These are phyloP conservation scores for Lacanobia wlatinum DNA, from an alignment of 2,888 invertebrate species.

Conservation along the genomic window DNA sequence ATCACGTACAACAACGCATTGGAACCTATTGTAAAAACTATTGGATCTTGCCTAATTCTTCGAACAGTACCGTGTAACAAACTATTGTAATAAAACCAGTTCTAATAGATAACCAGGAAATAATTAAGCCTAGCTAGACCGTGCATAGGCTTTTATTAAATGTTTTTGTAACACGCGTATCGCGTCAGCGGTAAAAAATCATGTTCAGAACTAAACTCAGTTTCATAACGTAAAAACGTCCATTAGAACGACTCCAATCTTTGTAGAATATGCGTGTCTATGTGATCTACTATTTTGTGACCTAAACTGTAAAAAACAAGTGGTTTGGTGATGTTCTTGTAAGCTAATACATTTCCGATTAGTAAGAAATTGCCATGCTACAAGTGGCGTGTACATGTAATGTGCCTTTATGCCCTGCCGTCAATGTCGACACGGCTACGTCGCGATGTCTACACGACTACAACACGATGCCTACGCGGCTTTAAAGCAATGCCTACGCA, in stretches of 20 bases:
- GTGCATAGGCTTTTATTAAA: constrained; percentile 57
- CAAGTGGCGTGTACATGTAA: not conserved
- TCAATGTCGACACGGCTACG: not conserved
- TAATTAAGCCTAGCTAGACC: constrained; percentile 40
- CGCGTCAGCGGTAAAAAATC: constrained; percentile 55
- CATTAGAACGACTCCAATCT: not conserved
- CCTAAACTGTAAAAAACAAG: not conserved
- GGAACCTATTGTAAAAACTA: not conserved
- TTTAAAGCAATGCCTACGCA: no score
- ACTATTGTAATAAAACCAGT: constrained; percentile 44
- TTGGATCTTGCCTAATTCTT: constrained; percentile 21
- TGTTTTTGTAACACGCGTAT: constrained; percentile 60
- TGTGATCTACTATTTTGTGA: not conserved
- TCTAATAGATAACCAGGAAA: constrained; percentile 55
- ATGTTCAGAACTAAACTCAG: constrained; percentile 52
- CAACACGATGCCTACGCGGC: not conserved
- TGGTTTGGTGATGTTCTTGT: not conserved
- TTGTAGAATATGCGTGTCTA: constrained; percentile 6
- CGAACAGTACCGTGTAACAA: constrained; percentile 15
- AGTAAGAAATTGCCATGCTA: not conserved
- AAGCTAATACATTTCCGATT: not conserved
- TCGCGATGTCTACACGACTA: not conserved
- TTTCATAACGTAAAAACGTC: constrained; percentile 50
- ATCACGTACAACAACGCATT: not conserved
- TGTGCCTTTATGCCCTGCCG: not conserved